phyloP scores from a whole-genome alignment of 2,797 vertebrate species.

The Synanceia verrucosa region DNA sequence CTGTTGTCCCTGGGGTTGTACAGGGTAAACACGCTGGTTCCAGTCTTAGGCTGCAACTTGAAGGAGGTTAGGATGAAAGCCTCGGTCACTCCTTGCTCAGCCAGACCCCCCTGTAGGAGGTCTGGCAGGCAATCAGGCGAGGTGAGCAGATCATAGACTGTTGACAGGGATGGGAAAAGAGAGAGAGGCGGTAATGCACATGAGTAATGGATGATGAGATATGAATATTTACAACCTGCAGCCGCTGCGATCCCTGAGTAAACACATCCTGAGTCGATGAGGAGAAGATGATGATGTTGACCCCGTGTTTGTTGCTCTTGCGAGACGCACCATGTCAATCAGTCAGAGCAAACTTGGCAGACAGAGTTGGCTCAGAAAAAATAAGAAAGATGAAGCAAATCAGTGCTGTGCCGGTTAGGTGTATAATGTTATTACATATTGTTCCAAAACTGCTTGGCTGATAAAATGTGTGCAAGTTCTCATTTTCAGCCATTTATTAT shows the following conservation, averaged over 20 bases:
- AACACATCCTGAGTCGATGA: slow-evolving; percentile 50
- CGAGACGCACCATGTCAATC: slow-evolving; percentile 31
- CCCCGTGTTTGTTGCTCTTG: slow-evolving; percentile 43
- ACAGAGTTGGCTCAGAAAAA: slow-evolving; percentile 19
- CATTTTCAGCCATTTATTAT: not conserved
- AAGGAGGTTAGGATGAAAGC: slow-evolving; percentile 91
- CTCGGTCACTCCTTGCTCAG: slow-evolving; percentile 87
- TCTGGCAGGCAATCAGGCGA: slow-evolving; percentile 88
- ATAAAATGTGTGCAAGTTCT: not conserved
- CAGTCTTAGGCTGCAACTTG: slow-evolving; percentile 87
- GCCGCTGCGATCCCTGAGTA: slow-evolving; percentile 27
- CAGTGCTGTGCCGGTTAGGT: not conserved
- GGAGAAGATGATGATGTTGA: slow-evolving; percentile 44
- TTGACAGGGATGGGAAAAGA: slow-evolving; percentile 25
- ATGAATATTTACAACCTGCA: slow-evolving; percentile 62
- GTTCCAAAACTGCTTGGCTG: not conserved
- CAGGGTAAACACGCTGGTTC: slow-evolving; percentile 86
- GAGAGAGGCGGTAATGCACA: slow-evolving; percentile 37
- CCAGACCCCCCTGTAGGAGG: slow-evolving; percentile 88
- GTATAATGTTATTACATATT: not conserved
- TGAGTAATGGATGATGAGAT: slow-evolving; percentile 46
- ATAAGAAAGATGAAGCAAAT: slow-evolving; percentile 19
- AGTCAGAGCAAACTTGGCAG: slow-evolving; percentile 37
- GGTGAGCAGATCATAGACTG: slow-evolving; percentile 95
- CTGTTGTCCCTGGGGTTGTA: slow-evolving; percentile 91